phyloP scores from a whole-genome alignment of 92 coral and sea anemone genomes.

The Plumapathes pennacea region DNA sequence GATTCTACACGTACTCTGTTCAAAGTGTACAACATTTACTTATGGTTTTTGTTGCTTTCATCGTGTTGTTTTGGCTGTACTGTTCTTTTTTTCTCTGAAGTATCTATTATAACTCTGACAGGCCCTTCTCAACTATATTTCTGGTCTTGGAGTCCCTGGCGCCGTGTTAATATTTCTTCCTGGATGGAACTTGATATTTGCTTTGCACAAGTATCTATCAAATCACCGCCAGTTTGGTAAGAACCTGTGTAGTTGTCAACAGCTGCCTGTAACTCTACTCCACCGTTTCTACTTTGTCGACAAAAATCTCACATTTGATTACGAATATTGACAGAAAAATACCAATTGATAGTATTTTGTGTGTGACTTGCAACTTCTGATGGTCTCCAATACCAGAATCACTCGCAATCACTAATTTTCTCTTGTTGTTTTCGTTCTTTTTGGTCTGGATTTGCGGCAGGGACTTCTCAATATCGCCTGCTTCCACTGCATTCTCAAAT shows the following conservation, averaged over 20 bases:
- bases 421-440: neutral
- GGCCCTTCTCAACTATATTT: constrained; percentile 89
- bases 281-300: too few species aligned
- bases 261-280: too few species aligned
- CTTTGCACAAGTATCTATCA: constrained; percentile 77
- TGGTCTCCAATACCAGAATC: neutral
- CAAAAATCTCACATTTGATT: too few species aligned
- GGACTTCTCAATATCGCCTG: constrained; percentile 76
- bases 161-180: constrained; percentile 94
- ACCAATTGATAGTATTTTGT: too few species aligned
- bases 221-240: constrained; percentile 90
- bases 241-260: too few species aligned
- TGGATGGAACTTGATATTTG: constrained; percentile 98
- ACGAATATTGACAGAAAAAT: neutral
- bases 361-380: neutral
- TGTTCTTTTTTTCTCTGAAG: too few species aligned
- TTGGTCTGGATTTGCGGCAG: constrained; percentile 12
- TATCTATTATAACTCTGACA: constrained; percentile 7
- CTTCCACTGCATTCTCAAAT: constrained; percentile 97
- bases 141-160: constrained; percentile 93
- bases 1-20: too few species aligned
- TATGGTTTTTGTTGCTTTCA: too few species aligned
- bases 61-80: too few species aligned
- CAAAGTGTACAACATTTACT: too few species aligned
- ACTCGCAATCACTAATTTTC: neutral